These are phyloP conservation scores for Pedetes capensis DNA, from an alignment of 2,113 vertebrate species.

Conservation along the genomic window DNA sequence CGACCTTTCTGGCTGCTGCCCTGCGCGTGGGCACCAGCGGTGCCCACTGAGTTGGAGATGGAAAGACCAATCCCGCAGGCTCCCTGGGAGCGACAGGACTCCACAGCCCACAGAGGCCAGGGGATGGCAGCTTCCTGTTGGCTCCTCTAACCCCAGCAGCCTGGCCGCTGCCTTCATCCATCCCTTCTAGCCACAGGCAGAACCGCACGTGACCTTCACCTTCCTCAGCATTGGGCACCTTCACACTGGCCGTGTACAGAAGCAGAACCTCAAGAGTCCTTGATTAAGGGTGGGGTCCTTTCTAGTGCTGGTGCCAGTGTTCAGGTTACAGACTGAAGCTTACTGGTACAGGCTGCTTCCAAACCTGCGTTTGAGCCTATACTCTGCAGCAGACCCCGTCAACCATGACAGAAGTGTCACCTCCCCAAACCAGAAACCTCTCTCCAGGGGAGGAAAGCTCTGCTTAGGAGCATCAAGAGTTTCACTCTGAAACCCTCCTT, in stretches of 20 bases:
- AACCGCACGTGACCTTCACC: not conserved
- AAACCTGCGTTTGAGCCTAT: not conserved
- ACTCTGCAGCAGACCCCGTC: not conserved
- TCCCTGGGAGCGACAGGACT: not conserved
- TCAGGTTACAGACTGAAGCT: too few relatives aligned
- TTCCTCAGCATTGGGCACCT: slow-evolving; percentile 22
- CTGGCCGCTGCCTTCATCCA: not conserved
- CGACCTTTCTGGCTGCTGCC: not conserved
- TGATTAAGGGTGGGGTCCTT: not conserved
- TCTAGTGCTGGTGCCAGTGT: not conserved
- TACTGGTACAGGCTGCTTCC: not conserved
- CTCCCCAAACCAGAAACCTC: not conserved
- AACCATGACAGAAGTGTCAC: slow-evolving; percentile 15
- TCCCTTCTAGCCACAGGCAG: slow-evolving; percentile 9
- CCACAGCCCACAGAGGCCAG: not conserved
- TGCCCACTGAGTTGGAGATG: not conserved
- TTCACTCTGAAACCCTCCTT: not conserved
- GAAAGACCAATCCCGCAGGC: not conserved
- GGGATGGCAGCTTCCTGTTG: not conserved
- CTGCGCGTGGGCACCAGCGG: not conserved
- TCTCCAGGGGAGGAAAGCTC: not conserved
- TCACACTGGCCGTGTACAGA: slow-evolving; percentile 25
- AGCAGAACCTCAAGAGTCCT: not conserved
- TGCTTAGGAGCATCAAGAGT: rapidly evolving
- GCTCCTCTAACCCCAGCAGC: rapidly evolving